These are phyloP conservation scores for Esox niger DNA, from an alignment of 2,113 vertebrate species.

Conservation along the genomic window DNA sequence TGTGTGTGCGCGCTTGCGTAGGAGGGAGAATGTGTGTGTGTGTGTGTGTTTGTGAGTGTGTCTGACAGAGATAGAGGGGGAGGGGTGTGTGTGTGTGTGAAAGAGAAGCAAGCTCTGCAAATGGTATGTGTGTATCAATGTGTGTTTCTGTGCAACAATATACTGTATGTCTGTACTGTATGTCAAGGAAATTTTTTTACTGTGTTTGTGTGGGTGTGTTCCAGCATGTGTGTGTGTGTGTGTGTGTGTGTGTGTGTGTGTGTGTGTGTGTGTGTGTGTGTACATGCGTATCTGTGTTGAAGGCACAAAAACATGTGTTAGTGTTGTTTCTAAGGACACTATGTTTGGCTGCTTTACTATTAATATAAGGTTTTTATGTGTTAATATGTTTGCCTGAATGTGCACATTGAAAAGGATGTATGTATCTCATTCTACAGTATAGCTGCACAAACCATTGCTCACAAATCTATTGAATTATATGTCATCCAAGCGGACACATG, in stretches of 20 bases:
- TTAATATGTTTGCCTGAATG: slow-evolving; percentile 1
- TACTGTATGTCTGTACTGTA: slow-evolving; percentile 1
- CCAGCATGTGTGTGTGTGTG: slow-evolving; percentile 9
- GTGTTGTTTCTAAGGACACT: no score
- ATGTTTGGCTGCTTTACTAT: no score
- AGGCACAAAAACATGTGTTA: no score
- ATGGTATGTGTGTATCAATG: slow-evolving; percentile 28
- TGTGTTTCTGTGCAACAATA: slow-evolving; percentile 14
- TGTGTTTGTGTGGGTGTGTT: slow-evolving; percentile 2
- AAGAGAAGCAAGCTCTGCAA: slow-evolving; percentile 54
- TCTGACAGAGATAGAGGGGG: slow-evolving; percentile 56
- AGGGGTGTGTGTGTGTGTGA: slow-evolving; percentile 57
- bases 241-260: slow-evolving; percentile 7
- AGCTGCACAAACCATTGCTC: no score
- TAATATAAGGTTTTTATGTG: background rate
- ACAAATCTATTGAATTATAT: no score
- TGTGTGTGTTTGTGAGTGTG: slow-evolving; percentile 39
- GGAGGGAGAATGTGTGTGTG: slow-evolving; percentile 9
- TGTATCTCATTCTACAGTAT: background rate
- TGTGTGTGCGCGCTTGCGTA: slow-evolving; percentile 19
- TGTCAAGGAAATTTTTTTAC: background rate
- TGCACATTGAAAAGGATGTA: background rate
- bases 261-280: slow-evolving; percentile 9
- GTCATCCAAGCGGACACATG: no score
- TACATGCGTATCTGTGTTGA: background rate